Evolutionary conservation across 2,797 vertebrate genomes (phyloP), one percentile per base, ranked within the genome.

Genomic region (Schizopygopsis pylzovi): DNA sequence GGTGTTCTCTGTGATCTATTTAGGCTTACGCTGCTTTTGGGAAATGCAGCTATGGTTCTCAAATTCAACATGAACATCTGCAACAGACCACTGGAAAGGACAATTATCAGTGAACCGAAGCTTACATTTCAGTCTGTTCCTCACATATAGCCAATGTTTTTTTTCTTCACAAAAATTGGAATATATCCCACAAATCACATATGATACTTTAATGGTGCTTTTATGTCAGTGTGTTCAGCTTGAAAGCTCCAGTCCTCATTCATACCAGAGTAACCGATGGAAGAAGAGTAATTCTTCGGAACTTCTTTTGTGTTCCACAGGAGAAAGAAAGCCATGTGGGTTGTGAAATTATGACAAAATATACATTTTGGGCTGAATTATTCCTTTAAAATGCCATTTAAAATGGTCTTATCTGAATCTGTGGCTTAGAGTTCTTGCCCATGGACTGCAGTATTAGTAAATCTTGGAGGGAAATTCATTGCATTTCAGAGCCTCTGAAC

Each of bases 381-480:
- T 25, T 79, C 7, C 49, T 43, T 79, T 79, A 61, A 76, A 76
- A 76, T 10, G 11, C 4, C 16, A 54, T 76, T 54, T 39, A 76
- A 77, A 56, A 13, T 77, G 12, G 18, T 77, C 52, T 33, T 25
- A 52, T 52, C 15, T 75, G 73, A 56, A 77, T 39, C 18, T 43
- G 12, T 65, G 78, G 59, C 4, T 8, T 49, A 37, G 20, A 20
- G 79, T 20, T 49, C 47, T 84, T 41, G 37, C 10, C 73, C 15
- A 67, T 41, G 10, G 47, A 76, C 22, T 22, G 45, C 28, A 67
- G 25, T 54, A 54, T 76, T 68, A 78, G 47, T 79, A 78, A 59
- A 84, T 78, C 75, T 84, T 65, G 41, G 16, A 5, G 39, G 67
- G 22, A 43, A 43, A 78, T 78, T 20, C 52, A 79, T 71, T 85